Conservation (phyloP, 2,797 vertebrate species). For the Danio aesculapii region DNA sequence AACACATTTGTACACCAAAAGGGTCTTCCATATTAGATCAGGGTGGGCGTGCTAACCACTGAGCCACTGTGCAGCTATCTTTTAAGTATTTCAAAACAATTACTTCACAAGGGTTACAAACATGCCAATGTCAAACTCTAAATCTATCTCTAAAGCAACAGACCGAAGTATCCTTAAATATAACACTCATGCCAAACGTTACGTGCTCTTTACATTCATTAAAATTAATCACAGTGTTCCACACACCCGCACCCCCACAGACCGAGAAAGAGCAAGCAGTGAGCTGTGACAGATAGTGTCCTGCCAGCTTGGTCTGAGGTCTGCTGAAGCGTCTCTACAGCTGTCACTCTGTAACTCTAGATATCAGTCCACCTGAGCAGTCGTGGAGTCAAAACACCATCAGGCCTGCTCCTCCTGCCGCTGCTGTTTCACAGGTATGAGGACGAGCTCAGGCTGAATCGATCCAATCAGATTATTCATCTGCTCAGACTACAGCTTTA, state of each 20-base stretch:
- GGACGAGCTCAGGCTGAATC: no score
- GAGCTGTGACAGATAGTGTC: conserved; percentile 50
- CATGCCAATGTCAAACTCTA: not conserved
- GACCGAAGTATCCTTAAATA: not conserved
- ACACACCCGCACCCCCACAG: not conserved
- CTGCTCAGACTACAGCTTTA: no score
- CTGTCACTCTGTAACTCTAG: conserved; percentile 66
- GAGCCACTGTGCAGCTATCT: no score
- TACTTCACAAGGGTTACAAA: no score
- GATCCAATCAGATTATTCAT: no score
- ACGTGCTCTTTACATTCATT: not conserved
- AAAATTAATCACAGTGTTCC: not conserved
- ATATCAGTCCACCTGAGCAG: conserved; percentile 60
- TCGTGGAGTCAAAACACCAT: conserved; percentile 61
- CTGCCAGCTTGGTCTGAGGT: conserved; percentile 51
- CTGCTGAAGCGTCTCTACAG: conserved; percentile 59
- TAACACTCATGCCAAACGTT: not conserved
- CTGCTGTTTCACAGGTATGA: not conserved
- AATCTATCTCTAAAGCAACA: not conserved
- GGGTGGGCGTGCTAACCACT: no score
- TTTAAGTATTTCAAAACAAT: no score
- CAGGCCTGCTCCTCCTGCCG: conserved; percentile 12
- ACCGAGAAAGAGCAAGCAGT: conserved; percentile 9
- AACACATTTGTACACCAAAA: no score
- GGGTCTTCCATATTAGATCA: no score